Conservation (phyloP, 2,113 vertebrate genomes). For the Kryptolebias marmoratus region DNA sequence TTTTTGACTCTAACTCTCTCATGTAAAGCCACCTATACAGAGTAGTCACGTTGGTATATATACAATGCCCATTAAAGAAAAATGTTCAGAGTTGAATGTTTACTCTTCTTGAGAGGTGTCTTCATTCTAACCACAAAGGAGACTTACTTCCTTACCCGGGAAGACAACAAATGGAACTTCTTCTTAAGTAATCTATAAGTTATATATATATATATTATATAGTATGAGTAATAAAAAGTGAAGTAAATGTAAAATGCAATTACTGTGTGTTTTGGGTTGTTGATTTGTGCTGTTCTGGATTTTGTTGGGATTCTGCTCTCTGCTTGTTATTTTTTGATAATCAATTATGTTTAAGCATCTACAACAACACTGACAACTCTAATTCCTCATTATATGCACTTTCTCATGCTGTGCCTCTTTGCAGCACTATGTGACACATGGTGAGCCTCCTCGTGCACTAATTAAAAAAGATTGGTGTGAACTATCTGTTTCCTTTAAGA, state of each 20-base stretch:
- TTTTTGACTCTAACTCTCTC: neutral
- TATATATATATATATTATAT: no score
- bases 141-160: neutral
- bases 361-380: no score
- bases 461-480: neutral
- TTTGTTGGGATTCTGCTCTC: neutral
- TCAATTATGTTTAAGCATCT: no score
- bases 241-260: no score
- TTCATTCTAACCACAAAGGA: slow-evolving; percentile 12
- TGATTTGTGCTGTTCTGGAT: neutral
- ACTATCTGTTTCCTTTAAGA: neutral
- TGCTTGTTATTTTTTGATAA: neutral
- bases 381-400: neutral
- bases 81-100: neutral
- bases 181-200: neutral
- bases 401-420: neutral
- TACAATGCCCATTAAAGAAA: neutral
- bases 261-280: neutral
- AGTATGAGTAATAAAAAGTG: no score
- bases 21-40: neutral
- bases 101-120: neutral
- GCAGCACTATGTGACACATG: neutral
- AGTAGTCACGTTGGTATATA: neutral
- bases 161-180: neutral
- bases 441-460: neutral